Conservation (phyloP, 2,888 invertebrate species). For the Pristionchus entomophagus region DNA sequence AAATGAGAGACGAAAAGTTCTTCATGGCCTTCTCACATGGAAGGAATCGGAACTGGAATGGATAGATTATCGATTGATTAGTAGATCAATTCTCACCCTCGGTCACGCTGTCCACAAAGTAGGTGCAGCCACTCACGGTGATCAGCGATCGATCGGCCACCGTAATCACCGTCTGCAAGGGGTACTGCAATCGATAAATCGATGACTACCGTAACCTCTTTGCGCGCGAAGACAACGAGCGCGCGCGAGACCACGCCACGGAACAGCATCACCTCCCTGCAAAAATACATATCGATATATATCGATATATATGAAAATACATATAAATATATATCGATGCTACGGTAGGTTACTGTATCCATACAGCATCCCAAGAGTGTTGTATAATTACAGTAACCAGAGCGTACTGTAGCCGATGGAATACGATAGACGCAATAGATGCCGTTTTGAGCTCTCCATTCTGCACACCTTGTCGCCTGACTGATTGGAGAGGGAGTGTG, state of each 20-base stretch:
- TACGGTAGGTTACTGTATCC: neutral
- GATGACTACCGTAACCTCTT: neutral
- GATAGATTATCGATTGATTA: neutral
- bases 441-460: too few species aligned
- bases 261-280: conserved; percentile 31
- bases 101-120: conserved; percentile 30
- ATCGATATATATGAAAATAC: too few species aligned
- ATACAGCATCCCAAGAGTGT: neutral
- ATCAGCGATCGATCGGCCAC: conserved; percentile 36
- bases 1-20: too few species aligned
- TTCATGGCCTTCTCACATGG: neutral
- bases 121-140: conserved; percentile 2
- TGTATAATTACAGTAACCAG: neutral
- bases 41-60: neutral
- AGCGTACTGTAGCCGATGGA: neutral
- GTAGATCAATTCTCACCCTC: neutral
- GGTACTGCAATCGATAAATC: neutral
- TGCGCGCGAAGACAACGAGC: conserved; percentile 27
- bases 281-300: neutral
- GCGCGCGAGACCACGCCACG: conserved; percentile 28
- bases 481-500: too few species aligned
- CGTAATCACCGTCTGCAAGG: conserved; percentile 23
- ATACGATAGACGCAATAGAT: too few species aligned
- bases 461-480: too few species aligned
- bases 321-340: too few species aligned